phyloP scores from a whole-genome alignment of 2,113 vertebrate genomes.

The Salminus brasiliensis region DNA sequence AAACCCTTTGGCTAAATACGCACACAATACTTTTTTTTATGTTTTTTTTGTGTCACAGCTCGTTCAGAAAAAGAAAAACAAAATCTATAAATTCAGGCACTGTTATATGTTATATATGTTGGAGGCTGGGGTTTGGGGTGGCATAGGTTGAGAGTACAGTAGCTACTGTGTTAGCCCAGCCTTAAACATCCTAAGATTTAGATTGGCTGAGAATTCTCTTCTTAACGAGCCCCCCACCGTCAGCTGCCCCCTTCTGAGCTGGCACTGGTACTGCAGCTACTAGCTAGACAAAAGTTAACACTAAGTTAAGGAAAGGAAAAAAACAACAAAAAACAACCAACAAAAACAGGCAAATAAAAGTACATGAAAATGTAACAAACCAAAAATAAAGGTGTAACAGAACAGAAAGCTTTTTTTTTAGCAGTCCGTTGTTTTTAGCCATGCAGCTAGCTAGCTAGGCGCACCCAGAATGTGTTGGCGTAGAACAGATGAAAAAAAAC shows the following conservation, averaged over 20 bases:
- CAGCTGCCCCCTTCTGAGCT: constrained; percentile 41
- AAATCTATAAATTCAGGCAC: constrained; percentile 78
- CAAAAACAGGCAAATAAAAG: constrained; percentile 22
- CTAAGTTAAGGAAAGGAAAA: too few species aligned
- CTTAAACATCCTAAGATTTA: constrained; percentile 72
- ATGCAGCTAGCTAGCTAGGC: constrained; percentile 76
- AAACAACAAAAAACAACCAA: too few species aligned
- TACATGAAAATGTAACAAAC: constrained; percentile 53
- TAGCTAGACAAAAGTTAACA: constrained; percentile 13
- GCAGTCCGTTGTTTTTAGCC: constrained; percentile 73
- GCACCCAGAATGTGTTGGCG: constrained; percentile 84
- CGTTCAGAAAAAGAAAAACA: constrained; percentile 69
- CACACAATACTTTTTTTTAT: constrained; percentile 70
- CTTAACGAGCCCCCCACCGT: constrained; percentile 57
- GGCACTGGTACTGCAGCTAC: constrained; percentile 20
- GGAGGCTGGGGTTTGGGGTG: constrained; percentile 69
- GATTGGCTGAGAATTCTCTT: constrained; percentile 60
- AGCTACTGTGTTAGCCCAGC: constrained; percentile 58
- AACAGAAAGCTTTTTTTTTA: constrained; percentile 62
- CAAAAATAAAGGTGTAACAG: constrained; percentile 47
- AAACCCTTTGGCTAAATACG: constrained; percentile 81
- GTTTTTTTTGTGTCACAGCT: constrained; percentile 77
- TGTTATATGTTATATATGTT: constrained; percentile 72
- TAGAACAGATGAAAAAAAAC: constrained; percentile 49
- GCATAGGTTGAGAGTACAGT: constrained; percentile 62